Evolutionary conservation across 2,797 vertebrate genomes (phyloP).

Genomic region (Decapterus maruadsi): DNA sequence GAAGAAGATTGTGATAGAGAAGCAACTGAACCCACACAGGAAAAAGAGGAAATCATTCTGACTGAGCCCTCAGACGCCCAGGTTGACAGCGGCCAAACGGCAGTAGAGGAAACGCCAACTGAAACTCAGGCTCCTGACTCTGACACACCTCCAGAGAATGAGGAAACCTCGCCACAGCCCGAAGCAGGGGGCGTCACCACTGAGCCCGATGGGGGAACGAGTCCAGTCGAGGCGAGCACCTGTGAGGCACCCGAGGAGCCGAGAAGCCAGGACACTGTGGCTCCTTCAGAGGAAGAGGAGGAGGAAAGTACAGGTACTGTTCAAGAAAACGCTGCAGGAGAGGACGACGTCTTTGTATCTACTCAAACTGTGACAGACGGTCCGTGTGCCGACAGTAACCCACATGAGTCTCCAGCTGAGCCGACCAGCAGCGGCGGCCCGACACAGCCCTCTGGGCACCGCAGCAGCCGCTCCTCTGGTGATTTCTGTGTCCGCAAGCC

Average conservation of each 20-base stretch:
- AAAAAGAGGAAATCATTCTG: background rate
- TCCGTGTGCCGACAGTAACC: conserved; percentile 7
- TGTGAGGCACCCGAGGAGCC: conserved; percentile 19
- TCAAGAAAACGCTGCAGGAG: conserved; percentile 26
- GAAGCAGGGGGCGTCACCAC: conserved; percentile 3
- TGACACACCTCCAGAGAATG: background rate
- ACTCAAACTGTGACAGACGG: conserved; percentile 19
- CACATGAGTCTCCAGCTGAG: conserved; percentile 18
- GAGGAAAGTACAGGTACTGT: conserved; percentile 9
- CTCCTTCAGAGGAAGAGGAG: background rate
- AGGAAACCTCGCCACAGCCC: conserved; percentile 12
- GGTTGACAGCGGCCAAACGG: conserved; percentile 17
- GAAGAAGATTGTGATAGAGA: background rate
- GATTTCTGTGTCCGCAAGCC: conserved; percentile 77
- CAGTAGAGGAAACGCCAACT: conserved; percentile 37
- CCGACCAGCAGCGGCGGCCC: background rate
- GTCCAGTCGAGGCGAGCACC: background rate
- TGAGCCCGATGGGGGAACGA: conserved; percentile 14
- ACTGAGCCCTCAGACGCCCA: conserved; percentile 9
- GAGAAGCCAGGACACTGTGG: background rate
- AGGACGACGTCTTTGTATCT: conserved; percentile 17
- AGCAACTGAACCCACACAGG: background rate
- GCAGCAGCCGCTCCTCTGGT: conserved; percentile 57
- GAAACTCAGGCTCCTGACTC: conserved; percentile 13
- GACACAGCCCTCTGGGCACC: conserved; percentile 1